These are phyloP conservation scores for Blomia tropicalis DNA, from an alignment of 2,888 invertebrate genomes.

Conservation along the genomic window DNA sequence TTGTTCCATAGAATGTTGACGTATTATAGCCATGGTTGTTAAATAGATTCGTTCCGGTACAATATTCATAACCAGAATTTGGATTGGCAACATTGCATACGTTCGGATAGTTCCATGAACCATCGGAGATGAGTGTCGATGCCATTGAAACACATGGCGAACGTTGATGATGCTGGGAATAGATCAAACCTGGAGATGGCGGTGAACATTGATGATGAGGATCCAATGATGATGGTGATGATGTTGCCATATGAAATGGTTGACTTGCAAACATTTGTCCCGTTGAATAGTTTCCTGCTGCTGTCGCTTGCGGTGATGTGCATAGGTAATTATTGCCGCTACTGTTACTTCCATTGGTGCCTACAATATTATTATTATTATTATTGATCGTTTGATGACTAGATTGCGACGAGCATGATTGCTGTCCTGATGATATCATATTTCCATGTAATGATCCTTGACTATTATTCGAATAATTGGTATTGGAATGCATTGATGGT, in stretches of 20 bases:
- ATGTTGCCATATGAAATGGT: neutral
- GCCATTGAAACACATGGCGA: constrained; percentile 4
- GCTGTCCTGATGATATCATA: neutral
- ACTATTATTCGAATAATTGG: neutral
- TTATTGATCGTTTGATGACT: neutral
- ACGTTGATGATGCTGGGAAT: neutral
- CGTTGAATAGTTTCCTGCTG: neutral
- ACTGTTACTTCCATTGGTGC: neutral
- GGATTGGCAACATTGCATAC: neutral
- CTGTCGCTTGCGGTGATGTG: neutral
- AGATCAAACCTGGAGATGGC: neutral
- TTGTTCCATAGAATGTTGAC: neutral
- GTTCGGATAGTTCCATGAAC: neutral
- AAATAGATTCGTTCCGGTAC: neutral
- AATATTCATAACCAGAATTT: neutral
- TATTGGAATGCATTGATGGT: neutral
- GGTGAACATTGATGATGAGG: neutral
- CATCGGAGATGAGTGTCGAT: neutral
- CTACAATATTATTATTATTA: neutral
- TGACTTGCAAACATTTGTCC: neutral
- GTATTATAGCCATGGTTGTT: neutral
- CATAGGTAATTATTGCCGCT: neutral
- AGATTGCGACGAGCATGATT: neutral
- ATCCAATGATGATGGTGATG: neutral
- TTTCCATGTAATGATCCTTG: neutral